Evolutionary conservation across 2,797 vertebrate species (phyloP).

Genomic region (Vespertilio murinus): DNA sequence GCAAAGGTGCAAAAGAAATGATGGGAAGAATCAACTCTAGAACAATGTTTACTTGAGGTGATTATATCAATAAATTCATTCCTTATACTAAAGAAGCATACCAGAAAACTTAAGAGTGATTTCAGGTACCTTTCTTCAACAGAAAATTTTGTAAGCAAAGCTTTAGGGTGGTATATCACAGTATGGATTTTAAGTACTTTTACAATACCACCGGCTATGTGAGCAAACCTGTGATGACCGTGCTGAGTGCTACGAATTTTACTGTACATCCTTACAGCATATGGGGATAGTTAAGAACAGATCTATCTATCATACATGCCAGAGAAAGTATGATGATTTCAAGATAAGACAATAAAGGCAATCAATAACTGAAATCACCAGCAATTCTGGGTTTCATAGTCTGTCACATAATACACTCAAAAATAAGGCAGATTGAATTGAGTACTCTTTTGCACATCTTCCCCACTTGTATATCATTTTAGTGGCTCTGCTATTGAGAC

Average conservation of each 20-base stretch:
- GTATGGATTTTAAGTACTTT: slow-evolving; percentile 12
- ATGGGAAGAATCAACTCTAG: not conserved
- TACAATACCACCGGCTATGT: not conserved
- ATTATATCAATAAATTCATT: not conserved
- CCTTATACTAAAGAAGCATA: not conserved
- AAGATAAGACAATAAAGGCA: not conserved
- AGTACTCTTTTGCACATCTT: not conserved
- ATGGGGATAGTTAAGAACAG: not conserved
- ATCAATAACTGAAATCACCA: not conserved
- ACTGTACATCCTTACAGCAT: not conserved
- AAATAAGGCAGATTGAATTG: not conserved
- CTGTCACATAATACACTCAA: not conserved
- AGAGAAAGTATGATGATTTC: not conserved
- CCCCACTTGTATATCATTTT: not conserved
- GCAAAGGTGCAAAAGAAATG: not conserved
- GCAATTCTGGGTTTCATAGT: not conserved
- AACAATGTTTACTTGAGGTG: not conserved
- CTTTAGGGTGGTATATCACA: not conserved
- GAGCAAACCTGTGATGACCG: not conserved
- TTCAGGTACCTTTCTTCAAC: not conserved
- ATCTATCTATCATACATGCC: not conserved
- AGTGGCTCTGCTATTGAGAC: not conserved
- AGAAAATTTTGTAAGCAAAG: not conserved
- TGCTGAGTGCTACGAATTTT: not conserved
- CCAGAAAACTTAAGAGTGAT: not conserved